Evolutionary conservation across 1,140 invertebrate species (phyloP).

Genomic region (Diprion similis): DNA sequence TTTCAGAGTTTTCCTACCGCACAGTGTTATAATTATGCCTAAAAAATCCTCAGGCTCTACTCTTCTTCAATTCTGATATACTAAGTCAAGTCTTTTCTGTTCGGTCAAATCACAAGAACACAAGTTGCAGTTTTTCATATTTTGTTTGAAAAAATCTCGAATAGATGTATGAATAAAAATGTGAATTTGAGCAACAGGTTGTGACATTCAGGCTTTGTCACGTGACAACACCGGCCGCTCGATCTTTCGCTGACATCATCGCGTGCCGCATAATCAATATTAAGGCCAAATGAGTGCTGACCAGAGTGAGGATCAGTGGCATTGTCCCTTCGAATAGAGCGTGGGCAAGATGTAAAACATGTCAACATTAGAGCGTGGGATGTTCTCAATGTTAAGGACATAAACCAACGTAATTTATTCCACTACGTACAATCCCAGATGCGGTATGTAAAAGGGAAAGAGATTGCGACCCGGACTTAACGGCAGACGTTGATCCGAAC

Average conservation of each 20-base stretch:
- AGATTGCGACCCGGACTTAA: background rate
- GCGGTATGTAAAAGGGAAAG: background rate
- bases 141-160: too few species aligned
- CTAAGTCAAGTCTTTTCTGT: too few species aligned
- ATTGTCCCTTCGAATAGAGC: background rate
- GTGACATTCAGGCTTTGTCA: background rate
- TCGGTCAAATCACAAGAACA: too few species aligned
- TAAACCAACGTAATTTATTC: background rate
- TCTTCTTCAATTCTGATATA: too few species aligned
- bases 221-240: background rate
- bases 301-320: too few species aligned
- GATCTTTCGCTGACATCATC: constrained; percentile 1
- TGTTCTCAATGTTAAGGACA: background rate
- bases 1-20: background rate
- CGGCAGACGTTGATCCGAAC: background rate
- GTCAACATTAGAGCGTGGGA: background rate
- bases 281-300: background rate
- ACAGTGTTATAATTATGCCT: background rate
- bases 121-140: too few species aligned
- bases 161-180: too few species aligned
- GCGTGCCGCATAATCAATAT: background rate
- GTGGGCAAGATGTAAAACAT: background rate
- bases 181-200: background rate
- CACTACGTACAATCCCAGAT: background rate
- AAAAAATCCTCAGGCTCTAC: too few species aligned